Evolutionary conservation across 2,888 invertebrate species (phyloP).

Genomic region (Dioctria rufipes): DNA sequence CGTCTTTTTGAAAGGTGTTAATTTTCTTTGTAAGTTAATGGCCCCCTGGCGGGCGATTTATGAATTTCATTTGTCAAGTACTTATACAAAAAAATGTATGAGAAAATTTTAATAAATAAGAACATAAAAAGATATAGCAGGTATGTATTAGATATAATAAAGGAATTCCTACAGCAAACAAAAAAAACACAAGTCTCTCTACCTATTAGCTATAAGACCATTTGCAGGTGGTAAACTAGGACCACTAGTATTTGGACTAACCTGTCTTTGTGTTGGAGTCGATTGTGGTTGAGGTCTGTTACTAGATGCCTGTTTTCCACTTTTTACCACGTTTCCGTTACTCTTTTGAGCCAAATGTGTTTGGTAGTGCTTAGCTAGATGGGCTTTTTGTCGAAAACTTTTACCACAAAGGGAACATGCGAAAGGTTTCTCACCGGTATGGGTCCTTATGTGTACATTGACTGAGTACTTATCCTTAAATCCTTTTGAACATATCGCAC

Average conservation of each 20-base stretch:
- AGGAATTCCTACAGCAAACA: not conserved
- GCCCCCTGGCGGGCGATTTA: no score
- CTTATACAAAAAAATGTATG: not conserved
- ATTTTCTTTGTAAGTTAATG: not conserved
- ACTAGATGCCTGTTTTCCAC: conserved; percentile 68
- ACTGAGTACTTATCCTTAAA: conserved; percentile 98
- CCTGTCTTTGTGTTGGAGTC: conserved; percentile 9
- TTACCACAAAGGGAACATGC: conserved; percentile 94
- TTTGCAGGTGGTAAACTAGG: conserved; percentile 67
- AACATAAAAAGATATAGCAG: not conserved
- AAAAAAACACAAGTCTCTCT: conserved; percentile 59
- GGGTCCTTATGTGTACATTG: conserved; percentile 97
- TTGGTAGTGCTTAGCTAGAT: conserved; percentile 93
- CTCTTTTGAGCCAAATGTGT: conserved; percentile 92
- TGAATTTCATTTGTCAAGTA: no score
- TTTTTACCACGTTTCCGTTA: conserved; percentile 76
- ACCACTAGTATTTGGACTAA: conserved; percentile 55
- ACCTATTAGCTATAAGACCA: conserved; percentile 69
- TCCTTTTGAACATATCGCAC: conserved; percentile 94
- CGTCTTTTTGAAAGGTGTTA: not conserved
- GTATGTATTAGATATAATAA: not conserved
- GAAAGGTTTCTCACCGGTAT: conserved; percentile 98
- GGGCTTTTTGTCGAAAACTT: conserved; percentile 92
- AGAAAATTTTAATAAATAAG: conserved; percentile 24
- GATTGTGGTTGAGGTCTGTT: conserved; percentile 34